Conservation (phyloP, 2,797 vertebrate species). For the Arrhamphus sclerolepis region DNA sequence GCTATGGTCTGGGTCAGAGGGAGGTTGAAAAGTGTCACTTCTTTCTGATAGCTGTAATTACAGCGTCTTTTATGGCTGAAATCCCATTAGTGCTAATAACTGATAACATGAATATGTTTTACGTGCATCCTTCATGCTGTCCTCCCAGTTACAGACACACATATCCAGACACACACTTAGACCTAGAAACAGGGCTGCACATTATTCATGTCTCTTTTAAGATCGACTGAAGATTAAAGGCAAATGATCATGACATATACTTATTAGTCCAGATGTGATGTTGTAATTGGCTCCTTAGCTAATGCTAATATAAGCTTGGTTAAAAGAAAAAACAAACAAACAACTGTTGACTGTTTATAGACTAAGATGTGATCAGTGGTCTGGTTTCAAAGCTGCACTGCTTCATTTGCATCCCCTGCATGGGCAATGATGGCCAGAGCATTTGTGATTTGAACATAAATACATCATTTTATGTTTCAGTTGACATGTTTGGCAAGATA, state of each 20-base stretch:
- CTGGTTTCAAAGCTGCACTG: too few species aligned
- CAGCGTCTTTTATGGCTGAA: constrained; percentile 59
- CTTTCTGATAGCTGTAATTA: constrained; percentile 62
- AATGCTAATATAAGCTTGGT: too few species aligned
- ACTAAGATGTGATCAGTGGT: too few species aligned
- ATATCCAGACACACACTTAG: not conserved
- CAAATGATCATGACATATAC: not conserved
- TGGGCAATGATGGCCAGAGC: too few species aligned
- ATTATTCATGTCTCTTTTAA: not conserved
- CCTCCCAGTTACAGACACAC: constrained; percentile 18
- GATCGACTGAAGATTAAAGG: not conserved
- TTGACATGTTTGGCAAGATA: too few species aligned
- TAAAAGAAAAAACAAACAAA: too few species aligned
- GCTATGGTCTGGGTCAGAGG: not conserved
- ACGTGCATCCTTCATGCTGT: constrained; percentile 47
- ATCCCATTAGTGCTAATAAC: constrained; percentile 73
- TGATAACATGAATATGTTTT: constrained; percentile 60
- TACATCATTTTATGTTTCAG: too few species aligned
- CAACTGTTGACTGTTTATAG: too few species aligned
- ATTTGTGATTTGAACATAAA: too few species aligned
- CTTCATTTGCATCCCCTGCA: too few species aligned
- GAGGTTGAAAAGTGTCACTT: constrained; percentile 36
- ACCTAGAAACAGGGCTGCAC: not conserved
- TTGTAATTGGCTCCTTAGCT: too few species aligned
- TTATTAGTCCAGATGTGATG: too few species aligned